Evolutionary conservation across 1,140 invertebrate genomes (phyloP).

Genomic region (Polypedilum pembai): DNA sequence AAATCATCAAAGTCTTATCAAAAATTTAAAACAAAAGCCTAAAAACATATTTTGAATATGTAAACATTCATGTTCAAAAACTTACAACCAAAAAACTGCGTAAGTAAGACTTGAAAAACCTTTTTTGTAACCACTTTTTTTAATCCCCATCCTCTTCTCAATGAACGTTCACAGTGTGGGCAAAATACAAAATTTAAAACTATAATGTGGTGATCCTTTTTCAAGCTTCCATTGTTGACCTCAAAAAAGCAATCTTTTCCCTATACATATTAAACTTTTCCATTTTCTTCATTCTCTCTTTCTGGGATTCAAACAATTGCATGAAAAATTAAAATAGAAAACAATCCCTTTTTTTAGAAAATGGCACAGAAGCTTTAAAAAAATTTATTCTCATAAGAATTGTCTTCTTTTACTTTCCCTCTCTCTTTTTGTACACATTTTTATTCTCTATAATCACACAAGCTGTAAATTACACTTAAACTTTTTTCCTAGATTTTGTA

Average conservation of each 20-base stretch:
- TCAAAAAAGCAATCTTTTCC: slow-evolving; percentile 12
- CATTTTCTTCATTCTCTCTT: background rate
- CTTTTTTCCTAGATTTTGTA: too few species aligned
- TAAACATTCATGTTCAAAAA: background rate
- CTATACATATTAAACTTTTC: background rate
- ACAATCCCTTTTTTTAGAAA: background rate
- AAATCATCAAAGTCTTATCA: too few species aligned
- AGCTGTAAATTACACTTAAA: too few species aligned
- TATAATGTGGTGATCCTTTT: slow-evolving; percentile 13
- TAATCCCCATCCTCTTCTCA: background rate
- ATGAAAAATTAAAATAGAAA: slow-evolving; percentile 19
- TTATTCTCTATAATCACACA: too few species aligned
- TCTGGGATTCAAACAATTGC: background rate
- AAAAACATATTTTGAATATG: too few species aligned
- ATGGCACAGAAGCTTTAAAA: too few species aligned
- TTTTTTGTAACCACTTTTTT: background rate
- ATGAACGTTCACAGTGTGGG: background rate
- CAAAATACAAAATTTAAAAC: background rate
- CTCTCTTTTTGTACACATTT: too few species aligned
- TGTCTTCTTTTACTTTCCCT: too few species aligned
- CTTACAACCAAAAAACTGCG: background rate
- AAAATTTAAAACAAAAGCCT: too few species aligned
- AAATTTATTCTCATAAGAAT: too few species aligned
- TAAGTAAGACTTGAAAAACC: too few species aligned
- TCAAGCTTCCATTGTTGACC: background rate